These are phyloP conservation scores for Armadillidium nasatum DNA, from an alignment of 1,140 invertebrate genomes.

Conservation along the genomic window DNA sequence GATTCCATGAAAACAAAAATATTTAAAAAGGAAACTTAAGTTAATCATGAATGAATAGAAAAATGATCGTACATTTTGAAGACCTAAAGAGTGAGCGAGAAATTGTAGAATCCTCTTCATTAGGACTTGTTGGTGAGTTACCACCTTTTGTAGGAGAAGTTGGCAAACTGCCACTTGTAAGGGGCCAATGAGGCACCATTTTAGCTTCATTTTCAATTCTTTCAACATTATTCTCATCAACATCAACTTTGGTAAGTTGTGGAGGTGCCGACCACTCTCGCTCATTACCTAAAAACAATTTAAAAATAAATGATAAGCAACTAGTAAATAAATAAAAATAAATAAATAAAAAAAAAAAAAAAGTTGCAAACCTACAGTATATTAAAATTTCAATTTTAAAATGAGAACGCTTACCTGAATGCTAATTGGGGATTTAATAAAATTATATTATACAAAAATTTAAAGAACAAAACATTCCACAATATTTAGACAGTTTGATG, in stretches of 20 bases:
- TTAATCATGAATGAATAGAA: not conserved
- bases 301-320: not conserved
- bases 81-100: constrained; percentile 1
- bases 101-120: not conserved
- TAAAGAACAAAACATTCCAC: too few species aligned
- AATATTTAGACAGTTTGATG: too few species aligned
- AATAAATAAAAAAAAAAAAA: not conserved
- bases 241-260: not conserved
- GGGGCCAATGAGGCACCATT: not conserved
- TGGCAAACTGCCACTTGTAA: not conserved
- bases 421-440: too few species aligned
- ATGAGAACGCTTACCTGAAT: not conserved
- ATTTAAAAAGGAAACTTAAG: too few species aligned
- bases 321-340: not conserved
- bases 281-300: constrained; percentile 47
- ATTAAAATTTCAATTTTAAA: not conserved
- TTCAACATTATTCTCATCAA: not conserved
- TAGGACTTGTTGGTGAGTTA: not conserved
- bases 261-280: constrained; percentile 16
- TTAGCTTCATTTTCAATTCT: not conserved
- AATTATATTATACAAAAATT: too few species aligned
- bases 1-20: too few species aligned
- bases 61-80: constrained; percentile 17
- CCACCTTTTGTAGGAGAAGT: constrained; percentile 3
- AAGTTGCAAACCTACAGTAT: not conserved